Conservation (phyloP, 2,797 vertebrate species). For the Pempheris klunzingeri region DNA sequence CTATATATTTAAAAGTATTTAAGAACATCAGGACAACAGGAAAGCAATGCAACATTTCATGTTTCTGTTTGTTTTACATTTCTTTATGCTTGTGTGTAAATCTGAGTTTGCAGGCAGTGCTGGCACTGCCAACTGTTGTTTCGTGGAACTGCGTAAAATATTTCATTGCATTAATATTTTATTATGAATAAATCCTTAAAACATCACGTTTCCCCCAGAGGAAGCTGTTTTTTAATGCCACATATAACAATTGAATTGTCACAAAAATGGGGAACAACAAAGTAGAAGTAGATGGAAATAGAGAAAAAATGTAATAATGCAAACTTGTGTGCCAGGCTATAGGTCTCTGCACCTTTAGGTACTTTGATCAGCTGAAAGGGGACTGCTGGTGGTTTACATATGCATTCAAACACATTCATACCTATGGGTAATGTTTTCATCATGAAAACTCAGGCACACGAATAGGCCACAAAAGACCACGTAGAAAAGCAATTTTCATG, state of each 20-base stretch:
- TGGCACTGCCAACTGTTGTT: conserved; percentile 51
- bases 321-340: no score
- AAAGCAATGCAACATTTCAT: neutral
- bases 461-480: neutral
- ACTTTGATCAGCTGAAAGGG: neutral
- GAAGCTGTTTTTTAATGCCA: neutral
- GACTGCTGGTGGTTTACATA: neutral
- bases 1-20: conserved; percentile 44
- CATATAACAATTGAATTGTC: no score
- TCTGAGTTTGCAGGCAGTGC: conserved; percentile 47
- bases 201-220: neutral
- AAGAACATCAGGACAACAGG: neutral
- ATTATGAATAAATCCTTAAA: conserved; percentile 12
- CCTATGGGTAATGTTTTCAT: neutral
- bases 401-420: neutral
- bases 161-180: conserved; percentile 2
- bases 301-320: neutral
- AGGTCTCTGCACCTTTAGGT: neutral
- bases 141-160: conserved; percentile 47
- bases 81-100: conserved; percentile 13
- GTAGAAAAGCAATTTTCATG: neutral
- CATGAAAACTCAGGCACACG: neutral
- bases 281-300: neutral
- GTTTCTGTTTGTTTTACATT: neutral
- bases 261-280: neutral